phyloP scores from a whole-genome alignment of 2,888 invertebrate species.

The Pyrochroa serraticornis region DNA sequence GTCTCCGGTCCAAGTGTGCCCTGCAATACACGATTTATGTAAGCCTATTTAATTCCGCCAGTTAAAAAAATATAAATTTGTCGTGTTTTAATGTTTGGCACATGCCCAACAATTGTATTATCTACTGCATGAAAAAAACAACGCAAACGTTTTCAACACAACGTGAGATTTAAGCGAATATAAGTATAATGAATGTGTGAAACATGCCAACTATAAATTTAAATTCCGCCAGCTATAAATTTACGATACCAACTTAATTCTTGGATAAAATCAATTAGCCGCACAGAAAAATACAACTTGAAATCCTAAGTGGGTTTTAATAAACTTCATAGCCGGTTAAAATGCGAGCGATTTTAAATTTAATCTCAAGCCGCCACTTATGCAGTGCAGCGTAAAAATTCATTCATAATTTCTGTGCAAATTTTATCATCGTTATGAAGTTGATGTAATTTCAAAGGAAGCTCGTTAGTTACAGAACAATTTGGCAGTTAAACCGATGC shows the following conservation, averaged over 20 bases:
- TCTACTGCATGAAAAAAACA: conserved; percentile 9
- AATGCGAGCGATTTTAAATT: background rate
- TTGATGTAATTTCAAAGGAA: background rate
- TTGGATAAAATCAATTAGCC: conserved; percentile 20
- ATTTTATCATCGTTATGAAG: too few species aligned
- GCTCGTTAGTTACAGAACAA: background rate
- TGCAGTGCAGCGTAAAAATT: too few species aligned
- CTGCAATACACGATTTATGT: conserved; percentile 21
- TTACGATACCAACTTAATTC: conserved; percentile 16
- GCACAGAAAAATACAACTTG: background rate
- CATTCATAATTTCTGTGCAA: too few species aligned
- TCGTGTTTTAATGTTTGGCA: conserved; percentile 29
- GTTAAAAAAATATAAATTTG: conserved; percentile 17
- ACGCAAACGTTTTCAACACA: conserved; percentile 11
- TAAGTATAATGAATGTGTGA: conserved; percentile 25
- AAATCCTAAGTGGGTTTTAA: too few species aligned
- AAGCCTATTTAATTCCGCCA: conserved; percentile 26
- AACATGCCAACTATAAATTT: conserved; percentile 25
- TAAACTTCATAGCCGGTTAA: background rate
- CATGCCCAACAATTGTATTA: conserved; percentile 27
- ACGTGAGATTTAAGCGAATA: conserved; percentile 12
- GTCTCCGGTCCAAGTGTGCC: background rate
- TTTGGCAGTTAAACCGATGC: conserved; percentile 26
- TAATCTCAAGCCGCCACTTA: too few species aligned
- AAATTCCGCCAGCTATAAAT: conserved; percentile 17